Evolutionary conservation across 2,113 vertebrate genomes (phyloP), one percentile per base, ranked within the genome.

Genomic region (Butorides virescens): DNA sequence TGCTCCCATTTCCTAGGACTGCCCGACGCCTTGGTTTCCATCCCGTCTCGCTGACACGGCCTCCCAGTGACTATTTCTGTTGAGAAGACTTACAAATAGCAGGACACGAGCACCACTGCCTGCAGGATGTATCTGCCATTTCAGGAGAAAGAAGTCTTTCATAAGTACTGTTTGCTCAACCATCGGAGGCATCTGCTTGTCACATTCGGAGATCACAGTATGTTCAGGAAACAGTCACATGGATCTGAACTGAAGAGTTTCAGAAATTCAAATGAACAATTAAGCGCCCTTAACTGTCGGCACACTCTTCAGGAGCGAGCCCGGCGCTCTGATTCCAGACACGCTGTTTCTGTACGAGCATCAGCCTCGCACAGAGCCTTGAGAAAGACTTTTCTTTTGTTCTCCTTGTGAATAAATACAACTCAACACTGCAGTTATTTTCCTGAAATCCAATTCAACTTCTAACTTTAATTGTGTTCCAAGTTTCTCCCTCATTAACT

Each of bases 131-230:
- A 74, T 76, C 58, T 97, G 95, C 93, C 71, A 47, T 92, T 82
- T 36, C 93, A 70, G 29, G 72, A 95, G 90, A 95, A 96, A 92
- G 84, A 42, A 92, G 59, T 26, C 93, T 93, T 96, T 93, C 92
- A 59, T 19, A 92, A 93, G 83, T 0, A 10, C 81, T 29, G 74
- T 58, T 83, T 86, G 92, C 90, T 96, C 93, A 94, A 70, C 86
- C 86, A 83, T 15, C 65, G 52, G 62, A 80, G 79, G 92, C 96
- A 96, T 96, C 93, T 96, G 96, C 92, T 93, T 86, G 92, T 95
- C 95, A 96, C 96, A 94, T 93, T 94, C 63, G 0, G 90, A 76
- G 92, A 93, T 88, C 78, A 83, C 92, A 96, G 7, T 80, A 47
- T 47, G 75, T 88, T 79, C 95, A 93, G 95, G 88, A 88, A 96